Evolutionary conservation across 2,797 vertebrate genomes (phyloP).

Genomic region (Poliocrania exsul): DNA sequence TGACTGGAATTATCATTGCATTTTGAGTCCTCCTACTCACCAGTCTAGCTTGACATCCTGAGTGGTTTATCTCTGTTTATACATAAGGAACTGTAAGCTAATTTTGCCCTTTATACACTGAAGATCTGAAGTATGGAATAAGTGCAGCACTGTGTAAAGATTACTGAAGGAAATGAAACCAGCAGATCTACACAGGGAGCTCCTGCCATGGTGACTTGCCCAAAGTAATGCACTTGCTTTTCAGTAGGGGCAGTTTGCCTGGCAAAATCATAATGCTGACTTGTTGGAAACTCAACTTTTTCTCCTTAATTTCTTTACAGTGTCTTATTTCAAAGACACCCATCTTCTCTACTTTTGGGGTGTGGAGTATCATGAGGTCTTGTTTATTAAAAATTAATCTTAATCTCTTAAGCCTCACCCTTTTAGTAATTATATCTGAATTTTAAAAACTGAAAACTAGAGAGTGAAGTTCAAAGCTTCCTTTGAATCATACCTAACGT

Average conservation of each 20-base stretch:
- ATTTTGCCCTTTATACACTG: neutral
- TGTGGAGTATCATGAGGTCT: neutral
- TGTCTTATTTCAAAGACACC: neutral
- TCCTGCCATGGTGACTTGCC: neutral
- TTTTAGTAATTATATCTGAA: neutral
- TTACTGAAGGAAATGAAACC: neutral
- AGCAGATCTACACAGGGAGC: neutral
- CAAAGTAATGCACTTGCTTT: neutral
- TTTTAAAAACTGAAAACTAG: neutral
- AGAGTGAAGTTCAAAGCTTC: neutral
- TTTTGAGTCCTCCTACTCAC: neutral
- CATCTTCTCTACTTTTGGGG: neutral
- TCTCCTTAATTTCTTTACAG: neutral
- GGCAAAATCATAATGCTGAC: neutral
- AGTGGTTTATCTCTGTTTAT: neutral
- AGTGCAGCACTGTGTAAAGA: neutral
- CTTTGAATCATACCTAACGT: neutral
- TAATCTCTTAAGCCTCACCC: neutral
- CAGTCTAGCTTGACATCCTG: neutral
- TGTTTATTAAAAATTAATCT: neutral
- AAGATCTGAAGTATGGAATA: neutral
- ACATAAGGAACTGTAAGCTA: neutral
- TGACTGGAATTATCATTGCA: neutral
- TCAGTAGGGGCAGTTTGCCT: neutral
- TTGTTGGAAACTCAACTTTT: neutral